phyloP scores from a whole-genome alignment of 2,797 vertebrate species.

The Oophaga sylvatica region DNA sequence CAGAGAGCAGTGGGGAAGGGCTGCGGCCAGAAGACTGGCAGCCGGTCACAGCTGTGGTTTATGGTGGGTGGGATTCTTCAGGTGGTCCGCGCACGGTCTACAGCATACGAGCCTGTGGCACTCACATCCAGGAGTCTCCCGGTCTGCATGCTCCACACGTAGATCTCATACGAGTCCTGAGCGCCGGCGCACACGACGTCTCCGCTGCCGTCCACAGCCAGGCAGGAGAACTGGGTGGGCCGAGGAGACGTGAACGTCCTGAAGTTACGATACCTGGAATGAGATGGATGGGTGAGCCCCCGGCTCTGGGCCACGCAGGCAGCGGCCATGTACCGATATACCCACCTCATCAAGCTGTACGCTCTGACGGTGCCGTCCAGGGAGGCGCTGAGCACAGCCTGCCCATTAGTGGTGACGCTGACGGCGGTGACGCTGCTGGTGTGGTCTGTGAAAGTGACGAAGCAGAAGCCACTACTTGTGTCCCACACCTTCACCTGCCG shows the following conservation, averaged over 20 bases:
- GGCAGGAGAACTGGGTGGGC: conserved; percentile 89
- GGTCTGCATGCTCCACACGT: conserved; percentile 97
- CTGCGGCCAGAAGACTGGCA: neutral
- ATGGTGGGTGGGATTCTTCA: too few species aligned
- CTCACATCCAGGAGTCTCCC: conserved; percentile 91
- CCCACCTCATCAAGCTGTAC: conserved; percentile 93
- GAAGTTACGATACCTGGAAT: conserved; percentile 94
- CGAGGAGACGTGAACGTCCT: conserved; percentile 92
- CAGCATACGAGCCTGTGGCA: too few species aligned
- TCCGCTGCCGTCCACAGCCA: conserved; percentile 88
- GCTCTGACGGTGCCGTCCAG: conserved; percentile 93
- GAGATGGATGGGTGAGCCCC: neutral
- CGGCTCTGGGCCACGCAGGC: neutral
- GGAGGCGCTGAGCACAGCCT: conserved; percentile 90
- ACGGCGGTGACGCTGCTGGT: conserved; percentile 86
- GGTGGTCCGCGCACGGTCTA: too few species aligned
- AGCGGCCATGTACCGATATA: neutral
- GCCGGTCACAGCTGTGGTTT: too few species aligned
- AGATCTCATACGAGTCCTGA: conserved; percentile 94
- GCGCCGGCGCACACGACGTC: conserved; percentile 93
- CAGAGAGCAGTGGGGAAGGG: neutral
- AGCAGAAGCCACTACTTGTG: conserved; percentile 90
- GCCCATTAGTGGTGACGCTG: conserved; percentile 85
- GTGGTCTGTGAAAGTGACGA: conserved; percentile 95
- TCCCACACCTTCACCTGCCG: conserved; percentile 96